Conservation (phyloP, 2,888 invertebrate species). For the Apodemia zela region DNA sequence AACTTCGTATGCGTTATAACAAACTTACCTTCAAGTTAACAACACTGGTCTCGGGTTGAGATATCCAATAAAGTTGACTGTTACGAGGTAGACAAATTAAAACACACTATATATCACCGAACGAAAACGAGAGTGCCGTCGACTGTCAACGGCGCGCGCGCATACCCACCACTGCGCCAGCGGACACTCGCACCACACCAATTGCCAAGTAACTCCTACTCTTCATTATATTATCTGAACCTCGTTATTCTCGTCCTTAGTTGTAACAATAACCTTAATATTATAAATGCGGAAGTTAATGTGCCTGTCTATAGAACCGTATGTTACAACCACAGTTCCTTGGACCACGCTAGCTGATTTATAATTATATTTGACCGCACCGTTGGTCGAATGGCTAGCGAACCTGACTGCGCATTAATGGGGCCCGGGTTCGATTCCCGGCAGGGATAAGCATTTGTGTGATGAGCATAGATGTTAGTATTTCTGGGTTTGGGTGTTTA, state of each 20-base stretch:
- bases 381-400: too few species aligned
- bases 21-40: not conserved
- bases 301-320: too few species aligned
- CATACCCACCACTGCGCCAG: constrained; percentile 48
- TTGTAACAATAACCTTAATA: not conserved
- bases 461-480: too few species aligned
- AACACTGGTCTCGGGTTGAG: not conserved
- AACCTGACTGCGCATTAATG: too few species aligned
- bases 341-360: too few species aligned
- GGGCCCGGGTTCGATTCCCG: too few species aligned
- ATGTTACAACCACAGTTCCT: too few species aligned
- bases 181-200: constrained; percentile 26
- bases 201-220: constrained; percentile 33
- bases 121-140: constrained; percentile 45
- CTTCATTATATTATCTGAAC: constrained; percentile 19
- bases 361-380: too few species aligned
- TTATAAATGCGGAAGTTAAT: too few species aligned
- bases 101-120: constrained; percentile 37
- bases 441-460: too few species aligned
- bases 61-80: constrained; percentile 18
- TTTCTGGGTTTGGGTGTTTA: too few species aligned
- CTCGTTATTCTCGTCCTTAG: not conserved
- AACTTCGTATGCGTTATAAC: not conserved
- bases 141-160: constrained; percentile 51
- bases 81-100: constrained; percentile 21